phyloP scores from a whole-genome alignment of 1,140 invertebrate species.

The Ericerus pela region DNA sequence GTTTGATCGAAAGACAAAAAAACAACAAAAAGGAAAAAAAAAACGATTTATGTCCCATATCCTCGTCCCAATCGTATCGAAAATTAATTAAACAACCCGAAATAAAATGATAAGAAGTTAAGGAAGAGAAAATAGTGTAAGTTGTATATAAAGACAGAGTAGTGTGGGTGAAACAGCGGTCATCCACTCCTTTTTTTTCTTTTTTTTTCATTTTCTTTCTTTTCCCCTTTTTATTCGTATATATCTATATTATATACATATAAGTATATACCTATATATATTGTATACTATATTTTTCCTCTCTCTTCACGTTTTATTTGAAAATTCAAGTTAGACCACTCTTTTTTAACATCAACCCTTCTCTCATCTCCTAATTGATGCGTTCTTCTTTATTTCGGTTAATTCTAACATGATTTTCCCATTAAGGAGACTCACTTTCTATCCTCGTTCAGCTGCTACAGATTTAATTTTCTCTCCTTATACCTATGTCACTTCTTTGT shows the following conservation, averaged over 20 bases:
- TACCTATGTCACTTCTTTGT: conserved; percentile 1
- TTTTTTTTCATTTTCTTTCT: no score
- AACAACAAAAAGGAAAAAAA: no score
- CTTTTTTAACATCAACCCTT: conserved; percentile 9
- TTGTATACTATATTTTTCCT: no score
- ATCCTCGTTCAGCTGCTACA: conserved; percentile 1
- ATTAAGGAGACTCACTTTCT: conserved; percentile 15
- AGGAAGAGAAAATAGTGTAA: conserved; percentile 2
- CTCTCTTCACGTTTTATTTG: no score
- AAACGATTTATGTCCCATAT: no score
- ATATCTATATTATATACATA: no score
- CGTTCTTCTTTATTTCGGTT: conserved; percentile 19
- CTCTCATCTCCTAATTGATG: conserved; percentile 17
- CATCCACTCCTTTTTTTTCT: conserved; percentile 10
- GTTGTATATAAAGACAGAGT: conserved; percentile 1
- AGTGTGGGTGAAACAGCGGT: conserved; percentile 6
- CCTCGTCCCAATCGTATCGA: no score
- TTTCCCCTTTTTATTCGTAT: no score
- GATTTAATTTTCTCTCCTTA: not conserved
- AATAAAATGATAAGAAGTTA: conserved; percentile 4
- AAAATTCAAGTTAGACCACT: conserved; percentile 12
- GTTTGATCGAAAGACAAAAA: no score
- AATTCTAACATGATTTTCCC: conserved; percentile 19
- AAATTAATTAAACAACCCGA: conserved; percentile 5
- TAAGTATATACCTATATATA: no score